Evolutionary conservation across 2,113 vertebrate genomes (phyloP), one percentile per base, ranked within the genome.

Genomic region (human (Homo sapiens)): DNA sequence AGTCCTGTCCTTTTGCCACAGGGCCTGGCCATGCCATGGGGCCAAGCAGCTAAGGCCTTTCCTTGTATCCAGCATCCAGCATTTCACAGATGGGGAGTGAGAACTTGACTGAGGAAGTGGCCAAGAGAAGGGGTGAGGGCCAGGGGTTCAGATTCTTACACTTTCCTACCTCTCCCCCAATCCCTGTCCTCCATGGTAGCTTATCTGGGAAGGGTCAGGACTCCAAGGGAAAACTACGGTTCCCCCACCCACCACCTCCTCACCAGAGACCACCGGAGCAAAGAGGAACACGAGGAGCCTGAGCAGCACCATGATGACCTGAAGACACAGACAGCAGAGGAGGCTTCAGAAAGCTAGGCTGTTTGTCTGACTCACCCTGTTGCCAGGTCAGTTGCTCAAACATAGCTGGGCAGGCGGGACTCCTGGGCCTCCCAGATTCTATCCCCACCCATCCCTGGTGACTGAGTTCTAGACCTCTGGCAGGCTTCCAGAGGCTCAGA

Each of bases 301-400:
- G 23, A 96, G 68, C 48, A 82, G 82, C 48, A 11, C 43, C 98
- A 98, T 97, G 14, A 38, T 68, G 78, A 61, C 75, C 87, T 45
- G n/a, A 88, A 84, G 90, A 90, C 0, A 25, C 27, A 55, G 78
- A 68, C 5, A 35, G 66, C 57, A 61, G 45, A 78, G 5, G 81
- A 79, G 13, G 61, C 52, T 88, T 25, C 32, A 3, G 90, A 50
- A 93, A 20, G n/a, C 10, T 55, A 68, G 78, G 40, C 3, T 89
- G 92, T 92, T 93, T 89, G 88, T 82, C 43, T 52, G 76, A 43
- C 59, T 18, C 11, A 64, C 73, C 27, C 66, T 0, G 98, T 98
- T 98, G 94, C 95, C 79, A 97, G 89, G 97, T 82, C 66, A 86
- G 96, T 96, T 91, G 93, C 82, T 95, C 82, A 97, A 96, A 98